These are phyloP conservation scores for Apis florea DNA, from an alignment of 1,140 invertebrate species.

Conservation along the genomic window DNA sequence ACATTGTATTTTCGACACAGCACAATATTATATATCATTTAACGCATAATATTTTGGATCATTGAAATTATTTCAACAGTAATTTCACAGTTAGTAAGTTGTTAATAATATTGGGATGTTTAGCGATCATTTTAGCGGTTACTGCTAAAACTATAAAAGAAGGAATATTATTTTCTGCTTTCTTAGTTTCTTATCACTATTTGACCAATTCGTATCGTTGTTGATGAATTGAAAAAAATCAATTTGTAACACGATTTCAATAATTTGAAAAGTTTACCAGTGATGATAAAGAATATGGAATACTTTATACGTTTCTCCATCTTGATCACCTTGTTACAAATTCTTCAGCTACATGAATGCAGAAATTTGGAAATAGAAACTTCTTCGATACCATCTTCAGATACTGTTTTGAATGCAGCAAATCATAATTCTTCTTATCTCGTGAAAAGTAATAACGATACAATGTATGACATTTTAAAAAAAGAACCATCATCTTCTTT, in stretches of 20 bases:
- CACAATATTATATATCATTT: not conserved
- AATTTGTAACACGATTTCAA: not conserved
- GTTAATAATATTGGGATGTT: conserved; percentile 48
- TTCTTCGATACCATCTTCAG: no score
- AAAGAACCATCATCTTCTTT: not conserved
- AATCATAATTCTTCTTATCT: no score
- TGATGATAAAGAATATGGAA: conserved; percentile 19
- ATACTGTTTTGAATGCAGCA: not conserved
- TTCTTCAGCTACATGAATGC: not conserved
- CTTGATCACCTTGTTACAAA: not conserved
- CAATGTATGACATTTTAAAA: no score
- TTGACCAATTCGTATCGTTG: not conserved
- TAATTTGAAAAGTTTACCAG: not conserved
- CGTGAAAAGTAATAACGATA: not conserved
- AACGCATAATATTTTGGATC: not conserved
- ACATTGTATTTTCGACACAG: not conserved
- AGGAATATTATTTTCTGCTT: conserved; percentile 13
- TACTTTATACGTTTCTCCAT: not conserved
- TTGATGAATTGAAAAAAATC: not conserved
- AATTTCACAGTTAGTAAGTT: conserved; percentile 45
- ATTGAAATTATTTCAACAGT: not conserved
- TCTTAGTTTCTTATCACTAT: conserved; percentile 19
- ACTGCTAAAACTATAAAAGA: conserved; percentile 56
- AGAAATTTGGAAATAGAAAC: no score
- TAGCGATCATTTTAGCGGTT: conserved; percentile 51